Base-by-base conservation (phyloP, 2,113 vertebrate species). In the Serilophus lunatus region DNA sequence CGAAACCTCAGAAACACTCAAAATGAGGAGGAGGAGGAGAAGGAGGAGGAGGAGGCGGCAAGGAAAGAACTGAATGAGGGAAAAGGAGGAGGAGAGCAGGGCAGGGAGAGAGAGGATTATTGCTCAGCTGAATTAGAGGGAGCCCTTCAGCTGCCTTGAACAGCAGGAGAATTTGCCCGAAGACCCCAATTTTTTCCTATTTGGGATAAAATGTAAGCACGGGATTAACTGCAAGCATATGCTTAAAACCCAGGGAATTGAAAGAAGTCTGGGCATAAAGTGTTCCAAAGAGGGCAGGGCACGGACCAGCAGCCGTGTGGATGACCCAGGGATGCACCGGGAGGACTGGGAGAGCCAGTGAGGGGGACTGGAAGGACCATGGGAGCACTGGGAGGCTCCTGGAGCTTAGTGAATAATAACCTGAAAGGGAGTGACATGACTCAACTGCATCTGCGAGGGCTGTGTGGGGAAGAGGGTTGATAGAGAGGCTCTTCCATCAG, bases 111-210 rank as follows among this genome's bases (percentile, higher is more conserved):
- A 80, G 76, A 92, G 89, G 93, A 97, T 97, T 97, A 97, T 26
- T 36, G 38, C 15, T 80, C 5, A 3, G 68, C 4, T 88, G 90
- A 95, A 94, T 97, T 95, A 95, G 82, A 97, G 80, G 88, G 90
- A 95, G 91, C 69, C 61, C 83, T 94, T 94, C 91, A 71, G 88
- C 92, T 82, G 92, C 86, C 90, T 93, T 47, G 82, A 96, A 96
- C 94, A 95, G 96, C 95, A 94, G 96, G 91, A 95, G 91, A 96
- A 94, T 97, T 95, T 93, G 91, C 83, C 86, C 86, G 33, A 86
- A 91, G 91, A 96, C 90, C 92, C 93, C 94, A 93, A 60, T 96
- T 96, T 91, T n/a, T 96, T 92, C 76, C 88, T 64, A 38, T 83
- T 90, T 93, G 80, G 90, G 85, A 96, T 86, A 49, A 91, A 90